phyloP scores from a whole-genome alignment of 2,797 vertebrate genomes.

The Pangasius macronema region DNA sequence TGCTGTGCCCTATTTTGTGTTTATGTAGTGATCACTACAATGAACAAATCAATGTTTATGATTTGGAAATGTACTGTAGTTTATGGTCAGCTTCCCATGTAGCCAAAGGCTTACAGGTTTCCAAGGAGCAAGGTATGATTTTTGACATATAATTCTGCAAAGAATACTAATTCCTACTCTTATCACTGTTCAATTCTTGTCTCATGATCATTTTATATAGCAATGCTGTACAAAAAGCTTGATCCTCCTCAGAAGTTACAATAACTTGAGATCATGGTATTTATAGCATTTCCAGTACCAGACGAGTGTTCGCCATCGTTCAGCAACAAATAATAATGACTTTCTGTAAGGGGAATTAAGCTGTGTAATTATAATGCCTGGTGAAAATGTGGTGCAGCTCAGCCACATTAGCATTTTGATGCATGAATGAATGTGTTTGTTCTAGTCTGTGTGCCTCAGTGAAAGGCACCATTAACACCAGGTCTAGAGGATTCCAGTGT shows the following conservation, averaged over 20 bases:
- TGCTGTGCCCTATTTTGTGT: not conserved
- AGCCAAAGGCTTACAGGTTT: not conserved
- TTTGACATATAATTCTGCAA: not conserved
- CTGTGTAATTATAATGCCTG: constrained; percentile 62
- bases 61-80: not conserved
- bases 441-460: constrained; percentile 64
- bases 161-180: not conserved
- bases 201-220: not conserved
- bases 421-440: constrained; percentile 72
- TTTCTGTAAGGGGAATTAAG: constrained; percentile 56
- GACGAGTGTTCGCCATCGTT: not conserved
- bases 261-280: not conserved
- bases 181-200: not conserved
- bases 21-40: not conserved
- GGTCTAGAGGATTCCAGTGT: constrained; percentile 25
- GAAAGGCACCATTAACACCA: constrained; percentile 65
- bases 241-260: not conserved
- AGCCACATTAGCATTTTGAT: constrained; percentile 75
- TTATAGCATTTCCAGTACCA: constrained; percentile 11
- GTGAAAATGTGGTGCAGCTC: constrained; percentile 65
- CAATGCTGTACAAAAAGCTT: not conserved
- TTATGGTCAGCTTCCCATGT: not conserved
- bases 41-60: constrained; percentile 23
- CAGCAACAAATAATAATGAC: constrained; percentile 49
- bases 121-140: not conserved